Percentiles rank a stretch among this genome's conserved stretches.
These are phyloP conservation scores for Labeo catla DNA, from an alignment of 2,113 vertebrate species.

Conservation along the genomic window DNA sequence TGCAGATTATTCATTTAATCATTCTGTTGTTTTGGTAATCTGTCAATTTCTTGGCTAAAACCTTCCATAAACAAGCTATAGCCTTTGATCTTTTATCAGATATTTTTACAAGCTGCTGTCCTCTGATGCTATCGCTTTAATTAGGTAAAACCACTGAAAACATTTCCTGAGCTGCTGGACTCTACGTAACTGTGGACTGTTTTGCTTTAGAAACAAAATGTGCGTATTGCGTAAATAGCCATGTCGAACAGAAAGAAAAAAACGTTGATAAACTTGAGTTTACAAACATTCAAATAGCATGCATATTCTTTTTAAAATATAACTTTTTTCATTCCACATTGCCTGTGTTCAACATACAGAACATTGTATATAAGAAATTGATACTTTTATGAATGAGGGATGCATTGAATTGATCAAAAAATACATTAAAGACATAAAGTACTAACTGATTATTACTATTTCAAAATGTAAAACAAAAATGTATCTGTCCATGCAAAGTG, in stretches of 20 bases:
- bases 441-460: too few relatives aligned
- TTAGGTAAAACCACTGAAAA: conserved; percentile 17
- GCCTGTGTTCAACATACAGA: too few relatives aligned
- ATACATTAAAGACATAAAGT: too few relatives aligned
- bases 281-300: neutral
- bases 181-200: neutral
- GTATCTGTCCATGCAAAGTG: too few relatives aligned
- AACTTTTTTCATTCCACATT: too few relatives aligned
- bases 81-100: conserved; percentile 41
- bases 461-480: too few relatives aligned
- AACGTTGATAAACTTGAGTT: neutral
- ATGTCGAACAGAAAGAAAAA: neutral
- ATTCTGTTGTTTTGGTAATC: neutral
- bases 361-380: too few relatives aligned
- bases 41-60: neutral
- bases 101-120: conserved; percentile 8
- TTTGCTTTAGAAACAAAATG: conserved; percentile 2
- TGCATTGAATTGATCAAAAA: too few relatives aligned
- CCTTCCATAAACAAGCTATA: conserved; percentile 24
- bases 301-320: too few relatives aligned
- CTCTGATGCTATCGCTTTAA: conserved; percentile 33
- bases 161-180: conserved; percentile 17
- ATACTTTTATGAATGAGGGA: too few relatives aligned
- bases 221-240: neutral
- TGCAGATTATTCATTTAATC: neutral